Base-by-base conservation (phyloP, 2,888 invertebrate species). In the Pollenia griseotomentosa region DNA sequence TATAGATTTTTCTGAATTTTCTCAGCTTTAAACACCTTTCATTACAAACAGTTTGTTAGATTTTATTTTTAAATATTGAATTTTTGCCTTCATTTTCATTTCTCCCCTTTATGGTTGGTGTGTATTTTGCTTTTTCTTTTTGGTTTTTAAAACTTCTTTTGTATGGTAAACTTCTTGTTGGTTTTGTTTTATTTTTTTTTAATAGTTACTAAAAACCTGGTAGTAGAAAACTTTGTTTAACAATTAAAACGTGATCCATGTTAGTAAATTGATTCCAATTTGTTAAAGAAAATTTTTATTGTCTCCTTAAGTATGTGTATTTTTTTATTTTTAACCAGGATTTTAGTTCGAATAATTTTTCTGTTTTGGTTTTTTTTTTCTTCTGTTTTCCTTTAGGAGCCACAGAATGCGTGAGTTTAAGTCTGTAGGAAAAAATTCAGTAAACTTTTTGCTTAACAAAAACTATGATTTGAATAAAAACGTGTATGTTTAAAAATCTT, bases 211-310 rank as follows among this genome's bases (percentile, higher is more conserved):
- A n/a, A 61, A 33, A 61, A 33, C 33, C 12, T 12, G 40, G 0
- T n/a, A 75, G 63, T 1, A 16, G 11, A 63, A 46, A n/a, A 10
- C 0, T 86, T 77, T 88, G 87, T 86, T 86, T 88, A 91, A 92
- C 92, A 92, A 92, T 92, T 92, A 92, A 92, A 92, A 92, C 92
- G 92, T 92, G 92, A 92, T 91, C 91, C 92, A 88, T 88, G 88
- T 85, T 83, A 87, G 88, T 89, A 88, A 89, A 88, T 89, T 83
- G 89, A 88, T 87, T 87, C 88, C 89, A 89, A 89, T 89, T 89
- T 89, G 89, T 89, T 88, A 77, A 86, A 73, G 33, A 33, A 48
- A 33, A 4, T 33, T 63, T 66, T 44, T 68, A 53, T 75, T 55
- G 63, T 57, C 44, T 80, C 16, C 65, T 68, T 66, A 14, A 2